Base-by-base conservation (phyloP, 23 tunicate genomes). In the Aplidium turbinatum region DNA sequence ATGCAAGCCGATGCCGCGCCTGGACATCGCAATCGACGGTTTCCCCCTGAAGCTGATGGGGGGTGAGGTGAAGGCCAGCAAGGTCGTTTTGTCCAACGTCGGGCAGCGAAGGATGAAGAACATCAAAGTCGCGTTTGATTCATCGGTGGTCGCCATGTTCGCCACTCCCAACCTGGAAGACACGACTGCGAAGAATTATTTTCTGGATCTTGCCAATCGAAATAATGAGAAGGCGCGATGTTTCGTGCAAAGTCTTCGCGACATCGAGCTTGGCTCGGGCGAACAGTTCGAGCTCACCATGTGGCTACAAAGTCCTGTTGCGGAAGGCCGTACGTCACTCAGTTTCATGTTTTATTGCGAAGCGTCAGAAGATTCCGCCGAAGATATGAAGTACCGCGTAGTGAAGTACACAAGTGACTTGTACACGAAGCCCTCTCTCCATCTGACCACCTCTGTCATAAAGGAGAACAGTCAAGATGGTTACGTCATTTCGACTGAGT, bases 1-100 rank as follows among this genome's bases (percentile, higher is more conserved):
- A 0, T 29, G 84, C 19, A 72, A 77, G 4, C 40, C 83, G 16
- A 71, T 84, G 81, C 97, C 97, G 28, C 65, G 68, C 47, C 26
- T 91, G 16, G 57, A 69, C 19, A 63, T 71, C 1, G 38, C 16
- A 16, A 21, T 74, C 21, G 73, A 57, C 23, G 76, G 72, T 5
- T 71, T 57, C 38, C 84, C 96, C 11, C 48, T 57, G 0, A 70
- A 63, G 21, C 34, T 82, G 70, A 22, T 82, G 35, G 57, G 81
- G 26, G 89, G 77, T 25, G 91, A 91, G 57, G 50, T 91, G 57
- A 57, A 24, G 24, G 20, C 64, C 11, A 38, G 52, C 23, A 58
- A 75, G 18, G 16, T 91, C 3, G 26, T 33, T 9, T 33, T 91
- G 2, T 60, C 80, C 30, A 91, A 91, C 53, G 55, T 66, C 1